Conservation (phyloP, 2,888 invertebrate species). For the Byasa hedistus region DNA sequence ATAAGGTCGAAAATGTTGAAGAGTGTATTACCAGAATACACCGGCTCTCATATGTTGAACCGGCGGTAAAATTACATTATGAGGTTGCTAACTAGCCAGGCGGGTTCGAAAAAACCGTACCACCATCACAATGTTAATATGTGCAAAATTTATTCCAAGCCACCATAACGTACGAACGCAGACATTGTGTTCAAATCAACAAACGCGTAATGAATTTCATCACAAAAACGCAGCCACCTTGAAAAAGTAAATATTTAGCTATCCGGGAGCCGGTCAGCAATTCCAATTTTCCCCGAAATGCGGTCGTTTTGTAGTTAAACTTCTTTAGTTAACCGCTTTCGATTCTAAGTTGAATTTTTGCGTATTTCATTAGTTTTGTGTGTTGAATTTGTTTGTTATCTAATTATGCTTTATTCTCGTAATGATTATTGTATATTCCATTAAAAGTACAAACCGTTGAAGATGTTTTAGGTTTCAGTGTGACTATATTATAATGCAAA, state of each 20-base stretch:
- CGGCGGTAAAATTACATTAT: too few relatives aligned
- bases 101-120: too few relatives aligned
- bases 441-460: too few relatives aligned
- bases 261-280: slow-evolving; percentile 10
- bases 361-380: slow-evolving; percentile 21
- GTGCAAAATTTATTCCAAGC: not conserved
- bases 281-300: slow-evolving; percentile 29
- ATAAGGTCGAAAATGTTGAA: too few relatives aligned
- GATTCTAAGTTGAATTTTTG: slow-evolving; percentile 18
- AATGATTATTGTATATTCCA: not conserved
- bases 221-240: slow-evolving; percentile 9
- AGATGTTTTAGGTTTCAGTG: too few relatives aligned
- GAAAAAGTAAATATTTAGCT: slow-evolving; percentile 26
- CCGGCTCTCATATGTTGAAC: too few relatives aligned
- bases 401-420: not conserved
- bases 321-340: slow-evolving; percentile 17
- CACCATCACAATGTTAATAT: too few relatives aligned
- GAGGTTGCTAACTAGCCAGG: too few relatives aligned
- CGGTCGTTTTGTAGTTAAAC: slow-evolving; percentile 22
- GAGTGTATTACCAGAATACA: too few relatives aligned
- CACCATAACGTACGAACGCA: not conserved
- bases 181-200: slow-evolving; percentile 6
- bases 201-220: slow-evolving; percentile 26
- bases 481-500: too few relatives aligned
- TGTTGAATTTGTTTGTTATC: slow-evolving; percentile 12